A percentile compares a stretch with the other conserved stretches of the same genome.
Conservation (phyloP, 2,888 invertebrate species). For the Oeneis ivallda region DNA sequence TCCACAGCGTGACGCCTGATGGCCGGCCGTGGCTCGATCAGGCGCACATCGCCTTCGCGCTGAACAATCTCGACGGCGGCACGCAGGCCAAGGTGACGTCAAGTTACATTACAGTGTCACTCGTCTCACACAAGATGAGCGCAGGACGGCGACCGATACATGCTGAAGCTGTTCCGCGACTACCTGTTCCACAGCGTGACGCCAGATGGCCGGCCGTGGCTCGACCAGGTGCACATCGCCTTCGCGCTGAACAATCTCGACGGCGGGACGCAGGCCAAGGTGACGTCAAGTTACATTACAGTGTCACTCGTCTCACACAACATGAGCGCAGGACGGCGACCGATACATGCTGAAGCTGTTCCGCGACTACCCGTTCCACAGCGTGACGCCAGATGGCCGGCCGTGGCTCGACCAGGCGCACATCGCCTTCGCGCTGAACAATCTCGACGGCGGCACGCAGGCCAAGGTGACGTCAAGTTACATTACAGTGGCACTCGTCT, state of each 20-base stretch:
- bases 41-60: conserved; percentile 95
- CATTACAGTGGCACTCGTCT: too few species aligned
- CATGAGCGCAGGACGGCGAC: background rate
- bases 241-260: conserved; percentile 96
- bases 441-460: too few species aligned
- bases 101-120: background rate
- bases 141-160: conserved; percentile 98
- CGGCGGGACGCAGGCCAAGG: conserved; percentile 90
- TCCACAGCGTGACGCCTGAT: conserved; percentile 96
- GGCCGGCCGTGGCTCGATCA: conserved; percentile 98
- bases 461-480: too few species aligned
- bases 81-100: conserved; percentile 86
- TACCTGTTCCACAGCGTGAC: conserved; percentile 98
- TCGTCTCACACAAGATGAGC: conserved; percentile 94
- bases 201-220: conserved; percentile 95
- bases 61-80: conserved; percentile 95
- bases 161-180: conserved; percentile 98
- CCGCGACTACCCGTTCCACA: too few species aligned
- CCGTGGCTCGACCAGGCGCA: too few species aligned
- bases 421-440: too few species aligned
- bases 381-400: too few species aligned
- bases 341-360: too few species aligned
- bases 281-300: conserved; percentile 47
- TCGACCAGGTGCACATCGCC: conserved; percentile 97
- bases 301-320: background rate